A percentile compares a stretch with the other conserved stretches of the same genome.
Evolutionary conservation across 2,113 vertebrate genomes (phyloP).

Genomic region (Etheostoma spectabile): DNA sequence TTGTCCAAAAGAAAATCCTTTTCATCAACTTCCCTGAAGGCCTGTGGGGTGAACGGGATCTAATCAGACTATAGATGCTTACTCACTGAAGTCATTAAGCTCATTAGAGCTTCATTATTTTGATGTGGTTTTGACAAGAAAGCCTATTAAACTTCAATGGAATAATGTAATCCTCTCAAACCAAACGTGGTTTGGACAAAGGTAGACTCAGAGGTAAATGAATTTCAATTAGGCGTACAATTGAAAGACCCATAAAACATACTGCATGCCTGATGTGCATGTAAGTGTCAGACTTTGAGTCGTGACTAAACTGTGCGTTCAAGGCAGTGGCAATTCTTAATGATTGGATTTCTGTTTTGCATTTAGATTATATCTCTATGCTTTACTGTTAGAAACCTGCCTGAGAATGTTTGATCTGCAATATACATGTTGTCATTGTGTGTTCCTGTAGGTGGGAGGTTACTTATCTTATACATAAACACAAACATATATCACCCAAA

Average conservation of each 20-base stretch:
- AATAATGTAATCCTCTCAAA: slow-evolving; percentile 64
- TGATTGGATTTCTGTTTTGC: slow-evolving; percentile 44
- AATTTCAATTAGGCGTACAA: slow-evolving; percentile 60
- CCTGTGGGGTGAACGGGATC: slow-evolving; percentile 50
- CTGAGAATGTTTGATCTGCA: slow-evolving; percentile 22
- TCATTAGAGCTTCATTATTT: slow-evolving; percentile 78
- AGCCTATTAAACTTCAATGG: slow-evolving; percentile 62
- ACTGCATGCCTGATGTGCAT: slow-evolving; percentile 17
- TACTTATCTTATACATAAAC: neutral
- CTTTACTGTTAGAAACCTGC: neutral
- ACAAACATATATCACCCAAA: neutral
- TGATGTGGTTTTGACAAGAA: slow-evolving; percentile 74
- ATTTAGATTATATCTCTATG: slow-evolving; percentile 50
- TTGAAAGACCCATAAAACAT: slow-evolving; percentile 21
- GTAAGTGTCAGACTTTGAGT: slow-evolving; percentile 24
- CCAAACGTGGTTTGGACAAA: slow-evolving; percentile 34
- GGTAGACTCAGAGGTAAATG: slow-evolving; percentile 51
- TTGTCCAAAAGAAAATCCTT: slow-evolving; percentile 55
- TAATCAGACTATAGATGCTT: slow-evolving; percentile 66
- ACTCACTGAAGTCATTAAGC: slow-evolving; percentile 71
- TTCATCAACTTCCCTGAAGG: slow-evolving; percentile 53
- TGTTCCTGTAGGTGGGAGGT: neutral
- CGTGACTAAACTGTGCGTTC: slow-evolving; percentile 2
- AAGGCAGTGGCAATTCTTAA: slow-evolving; percentile 16
- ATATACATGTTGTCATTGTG: neutral